Evolutionary conservation across 2,888 invertebrate species (phyloP).

Genomic region (Pocota personata): DNA sequence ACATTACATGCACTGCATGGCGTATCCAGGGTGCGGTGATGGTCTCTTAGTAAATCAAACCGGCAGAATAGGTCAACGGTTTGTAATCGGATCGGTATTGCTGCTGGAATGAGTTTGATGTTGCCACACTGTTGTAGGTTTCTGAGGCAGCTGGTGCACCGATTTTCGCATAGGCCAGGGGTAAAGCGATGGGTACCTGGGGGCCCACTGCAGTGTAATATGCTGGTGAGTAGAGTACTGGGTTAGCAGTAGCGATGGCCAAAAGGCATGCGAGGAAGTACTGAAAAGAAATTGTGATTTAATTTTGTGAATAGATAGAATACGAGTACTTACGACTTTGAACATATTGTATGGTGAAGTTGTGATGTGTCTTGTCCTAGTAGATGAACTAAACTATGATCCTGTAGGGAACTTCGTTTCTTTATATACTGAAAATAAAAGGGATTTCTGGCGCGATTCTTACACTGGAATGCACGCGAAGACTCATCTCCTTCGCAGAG

Average conservation of each 20-base stretch:
- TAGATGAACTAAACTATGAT: slow-evolving; percentile 49
- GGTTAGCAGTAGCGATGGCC: slow-evolving; percentile 75
- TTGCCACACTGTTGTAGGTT: slow-evolving; percentile 79
- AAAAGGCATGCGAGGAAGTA: slow-evolving; percentile 77
- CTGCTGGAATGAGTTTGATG: slow-evolving; percentile 79
- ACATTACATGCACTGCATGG: slow-evolving; percentile 35
- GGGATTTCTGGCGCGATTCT: background rate
- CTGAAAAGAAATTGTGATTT: slow-evolving; percentile 53
- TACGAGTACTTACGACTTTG: slow-evolving; percentile 59
- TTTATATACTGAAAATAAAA: slow-evolving; percentile 36
- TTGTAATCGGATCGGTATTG: slow-evolving; percentile 79
- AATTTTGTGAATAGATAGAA: background rate
- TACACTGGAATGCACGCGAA: background rate
- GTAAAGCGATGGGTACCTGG: slow-evolving; percentile 45
- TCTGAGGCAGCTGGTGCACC: slow-evolving; percentile 75
- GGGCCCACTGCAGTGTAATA: slow-evolving; percentile 74
- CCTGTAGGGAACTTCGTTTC: slow-evolving; percentile 28
- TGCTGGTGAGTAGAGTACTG: slow-evolving; percentile 77
- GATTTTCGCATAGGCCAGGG: slow-evolving; percentile 77
- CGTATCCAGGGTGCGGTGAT: background rate
- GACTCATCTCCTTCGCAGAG: background rate
- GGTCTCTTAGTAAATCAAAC: slow-evolving; percentile 75
- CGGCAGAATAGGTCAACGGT: slow-evolving; percentile 77
- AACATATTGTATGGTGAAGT: slow-evolving; percentile 50
- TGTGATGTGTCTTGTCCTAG: slow-evolving; percentile 44